Evolutionary conservation across 2,888 invertebrate genomes (phyloP), one percentile per base, ranked within the genome.

Genomic region (Epistrophella euchroma): DNA sequence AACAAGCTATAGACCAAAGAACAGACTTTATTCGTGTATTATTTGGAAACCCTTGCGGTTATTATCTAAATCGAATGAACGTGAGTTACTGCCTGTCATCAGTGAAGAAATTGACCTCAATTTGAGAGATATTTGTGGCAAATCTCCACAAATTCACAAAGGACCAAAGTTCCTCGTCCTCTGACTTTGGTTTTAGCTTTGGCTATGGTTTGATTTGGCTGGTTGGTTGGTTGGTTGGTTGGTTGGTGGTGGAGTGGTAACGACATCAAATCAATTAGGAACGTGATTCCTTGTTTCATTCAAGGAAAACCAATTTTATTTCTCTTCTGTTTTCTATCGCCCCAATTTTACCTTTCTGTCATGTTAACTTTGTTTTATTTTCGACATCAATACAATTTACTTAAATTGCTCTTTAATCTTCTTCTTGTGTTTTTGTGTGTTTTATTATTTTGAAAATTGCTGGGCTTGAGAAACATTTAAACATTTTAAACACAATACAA

Each of bases 21-120:
- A 28, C 32, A 25, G 17, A 19, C 47, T 47, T 66, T 25, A 47
- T 66, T 66, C 66, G 40, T 47, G 66, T 68, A 25, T 68, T 68
- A 52, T 22, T 22, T 68, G 52, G 50, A 70, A 60, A 75, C 60
- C 60, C 58, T 68, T 75, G 40, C 60, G 74, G 78, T 76, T 80
- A 85, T 85, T 85, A 85, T 85, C 80, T 85, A 75, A 84, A 84
- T 84, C 84, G 74, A 85, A 81, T 77, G 81, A 81, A 85, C 81
- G 73, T 85, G 84, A 79, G 74, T 75, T 84, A 84, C 84, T 79
- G 81, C 80, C 79, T 76, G 80, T 76, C 81, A 70, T 85, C 76
- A 76, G 68, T 80, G 72, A 70, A 68, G 81, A 70, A 81, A 85
- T 77, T 85, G 80, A 81, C 80, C 85, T 76, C 81, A 80, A 85